A percentile compares a stretch with the other conserved stretches of the same genome.
phyloP scores from a whole-genome alignment of 2,888 invertebrate species.

The Perizoma affinitatum region DNA sequence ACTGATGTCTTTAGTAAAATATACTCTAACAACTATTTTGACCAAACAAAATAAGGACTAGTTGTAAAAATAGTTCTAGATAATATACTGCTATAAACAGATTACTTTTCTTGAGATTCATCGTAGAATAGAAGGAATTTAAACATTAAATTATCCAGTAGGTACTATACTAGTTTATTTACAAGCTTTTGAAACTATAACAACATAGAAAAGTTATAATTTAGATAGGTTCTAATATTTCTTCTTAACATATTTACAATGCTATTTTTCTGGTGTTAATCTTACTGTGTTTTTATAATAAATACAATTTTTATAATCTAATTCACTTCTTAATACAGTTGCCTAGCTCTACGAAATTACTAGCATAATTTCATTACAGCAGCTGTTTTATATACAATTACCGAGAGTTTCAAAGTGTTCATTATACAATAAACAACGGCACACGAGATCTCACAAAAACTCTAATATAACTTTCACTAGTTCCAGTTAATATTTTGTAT shows the following conservation, averaged over 20 bases:
- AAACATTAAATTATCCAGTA: slow-evolving; percentile 30
- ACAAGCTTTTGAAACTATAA: slow-evolving; percentile 68
- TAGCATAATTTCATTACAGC: slow-evolving; percentile 67
- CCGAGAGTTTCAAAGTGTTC: slow-evolving; percentile 59
- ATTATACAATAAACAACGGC: slow-evolving; percentile 55
- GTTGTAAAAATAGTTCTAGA: slow-evolving; percentile 78
- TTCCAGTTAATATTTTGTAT: slow-evolving; percentile 51
- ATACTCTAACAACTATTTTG: slow-evolving; percentile 68
- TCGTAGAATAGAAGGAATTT: slow-evolving; percentile 31
- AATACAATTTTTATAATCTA: slow-evolving; percentile 77
- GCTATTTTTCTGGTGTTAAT: slow-evolving; percentile 81
- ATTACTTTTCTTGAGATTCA: slow-evolving; percentile 49
- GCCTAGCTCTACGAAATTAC: slow-evolving; percentile 73
- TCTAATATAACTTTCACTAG: slow-evolving; percentile 57
- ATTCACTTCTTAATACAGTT: slow-evolving; percentile 69
- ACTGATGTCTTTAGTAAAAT: slow-evolving; percentile 64
- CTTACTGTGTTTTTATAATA: slow-evolving; percentile 84
- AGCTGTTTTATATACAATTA: slow-evolving; percentile 62
- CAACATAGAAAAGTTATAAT: slow-evolving; percentile 67
- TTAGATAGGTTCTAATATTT: slow-evolving; percentile 56
- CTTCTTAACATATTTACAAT: slow-evolving; percentile 77
- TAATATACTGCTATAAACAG: slow-evolving; percentile 58
- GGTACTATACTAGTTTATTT: slow-evolving; percentile 49
- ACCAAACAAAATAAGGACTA: slow-evolving; percentile 78
- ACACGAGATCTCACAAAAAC: slow-evolving; percentile 56